A percentile compares a stretch with the other conserved stretches of the same genome.
Conservation (phyloP, 2,113 vertebrate species). For the Passer domesticus region DNA sequence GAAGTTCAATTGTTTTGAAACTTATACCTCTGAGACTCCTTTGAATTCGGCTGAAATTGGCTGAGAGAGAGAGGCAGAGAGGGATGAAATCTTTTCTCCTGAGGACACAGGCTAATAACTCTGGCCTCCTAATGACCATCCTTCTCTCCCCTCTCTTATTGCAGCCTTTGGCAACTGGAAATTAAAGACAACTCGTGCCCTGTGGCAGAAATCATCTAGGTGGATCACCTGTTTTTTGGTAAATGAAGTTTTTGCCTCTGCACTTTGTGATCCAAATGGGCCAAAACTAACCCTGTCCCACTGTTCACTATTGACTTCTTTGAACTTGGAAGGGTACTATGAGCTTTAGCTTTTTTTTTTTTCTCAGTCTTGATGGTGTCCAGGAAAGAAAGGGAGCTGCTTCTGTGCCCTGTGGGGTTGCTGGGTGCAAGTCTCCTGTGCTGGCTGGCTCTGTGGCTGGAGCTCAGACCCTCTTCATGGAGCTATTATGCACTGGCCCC, state of each 20-base stretch:
- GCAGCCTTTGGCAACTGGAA: background rate
- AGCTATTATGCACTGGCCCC: background rate
- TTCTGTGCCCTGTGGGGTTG: background rate
- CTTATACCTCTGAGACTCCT: background rate
- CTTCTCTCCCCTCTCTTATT: background rate
- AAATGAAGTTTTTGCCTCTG: background rate
- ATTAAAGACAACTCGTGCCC: background rate
- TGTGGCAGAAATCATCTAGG: background rate
- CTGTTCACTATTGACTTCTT: background rate
- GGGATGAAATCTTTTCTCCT: background rate
- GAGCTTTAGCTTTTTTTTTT: background rate
- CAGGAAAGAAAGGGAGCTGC: background rate
- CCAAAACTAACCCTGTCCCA: background rate
- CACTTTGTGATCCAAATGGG: background rate
- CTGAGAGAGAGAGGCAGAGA: background rate
- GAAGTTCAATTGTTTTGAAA: background rate
- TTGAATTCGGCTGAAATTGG: conserved; percentile 4
- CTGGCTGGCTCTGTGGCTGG: background rate
- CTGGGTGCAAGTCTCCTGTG: background rate
- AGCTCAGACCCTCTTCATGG: fast-evolving
- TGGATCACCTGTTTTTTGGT: background rate
- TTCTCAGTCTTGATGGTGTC: background rate
- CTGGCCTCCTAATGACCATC: background rate
- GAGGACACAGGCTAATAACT: background rate
- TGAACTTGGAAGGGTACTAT: background rate